Percentiles rank a stretch among this genome's conserved stretches.
Conservation (phyloP, 53 echinoderm and acorn worm species). For the Holothuria scabra region DNA sequence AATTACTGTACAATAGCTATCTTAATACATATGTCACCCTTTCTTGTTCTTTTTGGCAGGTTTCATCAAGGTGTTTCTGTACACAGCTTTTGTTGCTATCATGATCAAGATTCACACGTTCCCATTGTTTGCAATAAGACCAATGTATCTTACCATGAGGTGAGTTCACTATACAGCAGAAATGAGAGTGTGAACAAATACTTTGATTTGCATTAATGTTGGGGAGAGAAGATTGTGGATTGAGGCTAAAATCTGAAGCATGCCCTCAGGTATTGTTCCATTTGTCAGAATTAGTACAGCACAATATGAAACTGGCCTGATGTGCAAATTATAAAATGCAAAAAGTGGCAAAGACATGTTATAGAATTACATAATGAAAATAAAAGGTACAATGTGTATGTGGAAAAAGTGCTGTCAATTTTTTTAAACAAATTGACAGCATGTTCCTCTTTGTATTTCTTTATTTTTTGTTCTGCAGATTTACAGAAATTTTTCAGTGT, state of each 20-base stretch:
- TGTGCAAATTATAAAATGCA: too few relatives aligned
- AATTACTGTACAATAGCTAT: too few relatives aligned
- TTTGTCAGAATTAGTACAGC: not conserved
- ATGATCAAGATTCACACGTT: slow-evolving; percentile 99
- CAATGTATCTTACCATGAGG: slow-evolving; percentile 99
- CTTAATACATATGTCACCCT: not conserved
- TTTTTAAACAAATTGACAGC: too few relatives aligned
- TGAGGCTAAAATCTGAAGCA: too few relatives aligned
- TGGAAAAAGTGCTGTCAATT: too few relatives aligned
- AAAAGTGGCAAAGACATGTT: too few relatives aligned
- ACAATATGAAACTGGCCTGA: too few relatives aligned
- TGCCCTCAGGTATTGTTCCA: not conserved
- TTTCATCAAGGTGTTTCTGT: slow-evolving; percentile 97
- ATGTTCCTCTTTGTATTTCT: too few relatives aligned
- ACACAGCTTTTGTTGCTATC: slow-evolving; percentile 94
- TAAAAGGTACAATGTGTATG: too few relatives aligned
- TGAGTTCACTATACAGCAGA: slow-evolving; percentile 35
- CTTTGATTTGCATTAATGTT: not conserved
- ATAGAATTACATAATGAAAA: too few relatives aligned
- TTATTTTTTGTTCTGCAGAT: too few relatives aligned
- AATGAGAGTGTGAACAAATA: not conserved
- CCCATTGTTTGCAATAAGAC: slow-evolving; percentile 98
- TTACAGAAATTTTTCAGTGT: too few relatives aligned
- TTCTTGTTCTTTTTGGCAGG: slow-evolving; percentile 60
- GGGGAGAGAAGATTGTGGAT: not conserved